Evolutionary conservation across 2,113 vertebrate genomes (phyloP).

Genomic region (Cryptomyrus ogoouensis): DNA sequence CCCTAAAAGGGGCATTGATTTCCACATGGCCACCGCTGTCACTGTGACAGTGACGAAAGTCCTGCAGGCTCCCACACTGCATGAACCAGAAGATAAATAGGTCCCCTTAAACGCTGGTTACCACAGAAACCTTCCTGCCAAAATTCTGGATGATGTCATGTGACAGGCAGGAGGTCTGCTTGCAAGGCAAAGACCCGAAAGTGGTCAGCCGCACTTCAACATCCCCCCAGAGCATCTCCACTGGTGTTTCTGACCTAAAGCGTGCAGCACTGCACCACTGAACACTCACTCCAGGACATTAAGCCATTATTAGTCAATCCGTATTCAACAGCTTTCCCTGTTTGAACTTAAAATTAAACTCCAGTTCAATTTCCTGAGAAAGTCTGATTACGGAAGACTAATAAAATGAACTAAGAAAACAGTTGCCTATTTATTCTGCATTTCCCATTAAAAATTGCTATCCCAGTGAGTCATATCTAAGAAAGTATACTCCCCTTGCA

Average conservation of each 20-base stretch:
- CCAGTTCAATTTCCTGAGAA: neutral
- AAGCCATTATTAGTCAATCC: conserved; percentile 24
- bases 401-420: neutral
- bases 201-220: conserved; percentile 19
- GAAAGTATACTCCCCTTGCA: neutral
- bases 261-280: neutral
- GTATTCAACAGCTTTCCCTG: conserved; percentile 23
- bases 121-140: conserved; percentile 22
- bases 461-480: neutral
- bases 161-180: conserved; percentile 23
- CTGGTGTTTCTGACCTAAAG: neutral
- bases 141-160: conserved; percentile 32
- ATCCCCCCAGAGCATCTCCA: neutral
- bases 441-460: neutral
- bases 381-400: neutral
- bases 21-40: neutral
- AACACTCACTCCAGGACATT: conserved; percentile 24
- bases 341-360: conserved; percentile 8
- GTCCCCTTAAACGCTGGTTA: conserved; percentile 28
- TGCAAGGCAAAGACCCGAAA: conserved; percentile 24
- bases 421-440: neutral
- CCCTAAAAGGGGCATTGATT: neutral
- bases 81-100: conserved; percentile 17
- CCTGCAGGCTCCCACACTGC: neutral
- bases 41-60: conserved; percentile 11